phyloP scores from a whole-genome alignment of 1,140 invertebrate species.

The Drosophila oshimai region DNA sequence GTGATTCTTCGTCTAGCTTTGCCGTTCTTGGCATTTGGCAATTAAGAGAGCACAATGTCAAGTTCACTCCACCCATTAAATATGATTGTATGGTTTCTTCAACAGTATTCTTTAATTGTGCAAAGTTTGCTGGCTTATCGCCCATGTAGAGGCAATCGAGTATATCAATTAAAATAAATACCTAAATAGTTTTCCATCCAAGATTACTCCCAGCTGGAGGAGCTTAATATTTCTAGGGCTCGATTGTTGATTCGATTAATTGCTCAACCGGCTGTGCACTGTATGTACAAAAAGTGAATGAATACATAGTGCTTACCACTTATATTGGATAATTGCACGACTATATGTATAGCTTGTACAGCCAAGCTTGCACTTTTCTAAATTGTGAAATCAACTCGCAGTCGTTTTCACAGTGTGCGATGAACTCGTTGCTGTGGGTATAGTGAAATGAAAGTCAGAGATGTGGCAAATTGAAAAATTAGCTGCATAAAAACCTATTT shows the following conservation, averaged over 20 bases:
- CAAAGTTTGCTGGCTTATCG: conserved; percentile 37
- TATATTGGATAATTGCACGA: conserved; percentile 36
- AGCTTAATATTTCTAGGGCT: not conserved
- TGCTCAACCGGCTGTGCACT: conserved; percentile 18
- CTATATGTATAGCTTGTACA: conserved; percentile 3
- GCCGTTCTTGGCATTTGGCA: conserved; percentile 58
- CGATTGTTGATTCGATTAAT: conserved; percentile 15
- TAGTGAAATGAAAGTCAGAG: conserved; percentile 61
- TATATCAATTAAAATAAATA: conserved; percentile 48
- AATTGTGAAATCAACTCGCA: conserved; percentile 65
- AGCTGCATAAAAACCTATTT: conserved; percentile 25
- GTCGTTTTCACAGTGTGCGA: conserved; percentile 40
- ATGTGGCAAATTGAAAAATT: conserved; percentile 71
- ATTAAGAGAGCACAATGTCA: conserved; percentile 70
- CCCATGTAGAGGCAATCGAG: conserved; percentile 21
- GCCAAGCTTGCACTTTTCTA: conserved; percentile 65
- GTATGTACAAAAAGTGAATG: conserved; percentile 6
- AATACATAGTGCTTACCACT: conserved; percentile 34
- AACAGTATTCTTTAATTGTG: conserved; percentile 22
- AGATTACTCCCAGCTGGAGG: conserved; percentile 14
- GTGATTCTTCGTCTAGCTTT: conserved; percentile 24
- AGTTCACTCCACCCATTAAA: conserved; percentile 64
- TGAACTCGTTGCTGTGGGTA: conserved; percentile 39
- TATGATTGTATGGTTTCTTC: conserved; percentile 26
- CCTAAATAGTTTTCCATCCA: conserved; percentile 32